Conservation (phyloP, 2,888 invertebrate genomes). For the Eilema depressum region DNA sequence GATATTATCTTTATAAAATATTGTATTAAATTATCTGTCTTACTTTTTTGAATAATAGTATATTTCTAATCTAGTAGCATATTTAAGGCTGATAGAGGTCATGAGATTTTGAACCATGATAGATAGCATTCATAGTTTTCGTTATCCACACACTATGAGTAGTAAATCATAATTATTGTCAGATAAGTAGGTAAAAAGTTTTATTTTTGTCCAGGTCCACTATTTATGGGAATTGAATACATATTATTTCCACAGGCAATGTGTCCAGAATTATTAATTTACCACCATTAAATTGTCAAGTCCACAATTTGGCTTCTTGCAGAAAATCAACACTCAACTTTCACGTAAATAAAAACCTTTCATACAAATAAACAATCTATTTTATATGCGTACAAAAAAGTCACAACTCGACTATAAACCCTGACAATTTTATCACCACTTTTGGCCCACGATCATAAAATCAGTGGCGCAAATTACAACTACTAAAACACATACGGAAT, state of each 20-base stretch:
- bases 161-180: background rate
- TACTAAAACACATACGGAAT: conserved; percentile 36
- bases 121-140: background rate
- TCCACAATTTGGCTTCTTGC: background rate
- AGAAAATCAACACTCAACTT: background rate
- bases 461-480: conserved; percentile 23
- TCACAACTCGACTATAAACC: conserved; percentile 10
- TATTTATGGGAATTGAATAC: background rate
- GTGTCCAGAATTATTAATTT: background rate
- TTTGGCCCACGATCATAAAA: conserved; percentile 16
- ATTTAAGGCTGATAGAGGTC: no score
- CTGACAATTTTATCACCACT: conserved; percentile 17
- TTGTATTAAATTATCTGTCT: background rate
- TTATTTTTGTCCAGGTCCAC: no score
- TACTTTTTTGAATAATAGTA: background rate
- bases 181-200: no score
- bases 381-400: background rate
- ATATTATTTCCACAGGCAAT: background rate
- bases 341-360: background rate
- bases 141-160: background rate
- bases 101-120: background rate
- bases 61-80: background rate
- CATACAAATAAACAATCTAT: background rate
- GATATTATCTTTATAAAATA: background rate
- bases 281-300: background rate